phyloP scores from a whole-genome alignment of 2,113 vertebrate genomes.

The Choloepus hoffmanni region DNA sequence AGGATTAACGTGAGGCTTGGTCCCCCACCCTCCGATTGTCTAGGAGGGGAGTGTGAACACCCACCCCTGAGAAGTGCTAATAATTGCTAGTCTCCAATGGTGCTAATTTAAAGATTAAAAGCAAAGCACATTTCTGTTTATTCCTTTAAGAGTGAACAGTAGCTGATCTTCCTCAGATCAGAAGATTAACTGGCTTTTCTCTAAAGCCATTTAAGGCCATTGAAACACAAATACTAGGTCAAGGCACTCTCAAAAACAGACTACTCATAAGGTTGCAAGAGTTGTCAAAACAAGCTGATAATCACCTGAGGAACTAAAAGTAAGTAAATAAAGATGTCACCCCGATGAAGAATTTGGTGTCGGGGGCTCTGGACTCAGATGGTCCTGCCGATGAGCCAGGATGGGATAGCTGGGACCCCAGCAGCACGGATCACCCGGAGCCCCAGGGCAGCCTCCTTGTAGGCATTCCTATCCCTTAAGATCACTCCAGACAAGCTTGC shows the following conservation, averaged over 20 bases:
- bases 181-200: slow-evolving; percentile 71
- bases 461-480: not conserved
- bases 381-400: not conserved
- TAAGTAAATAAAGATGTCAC: not conserved
- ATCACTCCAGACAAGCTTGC: slow-evolving; percentile 52
- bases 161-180: slow-evolving; percentile 60
- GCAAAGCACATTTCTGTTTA: slow-evolving; percentile 59
- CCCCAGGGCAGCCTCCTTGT: not conserved
- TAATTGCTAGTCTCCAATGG: slow-evolving; percentile 4
- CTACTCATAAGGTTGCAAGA: slow-evolving; percentile 13
- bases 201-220: slow-evolving; percentile 66
- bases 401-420: not conserved
- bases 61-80: not conserved
- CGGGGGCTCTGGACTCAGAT: not conserved
- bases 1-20: not conserved
- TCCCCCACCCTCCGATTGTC: not conserved
- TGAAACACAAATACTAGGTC: slow-evolving; percentile 62
- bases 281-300: not conserved
- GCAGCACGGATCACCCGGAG: not conserved
- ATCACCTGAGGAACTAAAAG: not conserved
- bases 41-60: not conserved
- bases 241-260: slow-evolving; percentile 68
- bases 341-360: not conserved
- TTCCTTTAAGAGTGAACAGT: slow-evolving; percentile 58
- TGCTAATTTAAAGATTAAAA: slow-evolving; percentile 72